Conservation (phyloP, 1,140 invertebrate genomes). For the Coenobita brevimanus region DNA sequence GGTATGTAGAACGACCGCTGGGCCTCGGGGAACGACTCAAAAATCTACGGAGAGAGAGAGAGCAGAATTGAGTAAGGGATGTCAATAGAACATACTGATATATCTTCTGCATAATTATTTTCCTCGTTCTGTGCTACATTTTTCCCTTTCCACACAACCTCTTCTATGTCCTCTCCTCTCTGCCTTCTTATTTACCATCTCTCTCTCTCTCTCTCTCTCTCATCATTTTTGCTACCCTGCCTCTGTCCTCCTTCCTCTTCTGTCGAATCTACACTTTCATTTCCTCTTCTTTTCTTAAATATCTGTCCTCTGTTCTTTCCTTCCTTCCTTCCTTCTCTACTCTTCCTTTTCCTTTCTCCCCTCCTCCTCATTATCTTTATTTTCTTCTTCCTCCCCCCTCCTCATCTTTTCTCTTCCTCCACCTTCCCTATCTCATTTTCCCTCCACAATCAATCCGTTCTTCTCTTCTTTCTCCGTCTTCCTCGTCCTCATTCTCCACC, state of each 20-base stretch:
- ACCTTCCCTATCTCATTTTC: neutral
- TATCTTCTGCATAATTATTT: too few species aligned
- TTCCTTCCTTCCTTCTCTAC: neutral
- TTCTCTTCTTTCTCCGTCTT: neutral
- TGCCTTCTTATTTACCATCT: neutral
- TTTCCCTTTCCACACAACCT: neutral
- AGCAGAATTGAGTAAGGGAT: too few species aligned
- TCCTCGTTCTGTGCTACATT: too few species aligned
- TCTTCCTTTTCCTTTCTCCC: neutral
- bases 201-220: conserved; percentile 6
- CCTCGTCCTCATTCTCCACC: neutral
- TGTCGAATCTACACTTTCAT: neutral
- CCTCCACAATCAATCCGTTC: too few species aligned
- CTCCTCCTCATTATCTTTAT: neutral
- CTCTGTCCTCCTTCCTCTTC: neutral
- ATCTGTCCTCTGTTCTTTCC: neutral
- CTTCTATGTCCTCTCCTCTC: neutral
- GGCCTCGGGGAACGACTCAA: too few species aligned
- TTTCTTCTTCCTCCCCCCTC: neutral
- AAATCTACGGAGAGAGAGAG: too few species aligned
- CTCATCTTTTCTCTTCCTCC: too few species aligned
- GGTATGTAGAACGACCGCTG: too few species aligned
- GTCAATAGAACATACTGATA: too few species aligned
- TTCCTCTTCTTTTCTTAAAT: neutral
- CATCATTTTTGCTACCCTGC: neutral